These are phyloP conservation scores for Alaudala cheleensis DNA, from an alignment of 2,113 vertebrate genomes.

Conservation along the genomic window DNA sequence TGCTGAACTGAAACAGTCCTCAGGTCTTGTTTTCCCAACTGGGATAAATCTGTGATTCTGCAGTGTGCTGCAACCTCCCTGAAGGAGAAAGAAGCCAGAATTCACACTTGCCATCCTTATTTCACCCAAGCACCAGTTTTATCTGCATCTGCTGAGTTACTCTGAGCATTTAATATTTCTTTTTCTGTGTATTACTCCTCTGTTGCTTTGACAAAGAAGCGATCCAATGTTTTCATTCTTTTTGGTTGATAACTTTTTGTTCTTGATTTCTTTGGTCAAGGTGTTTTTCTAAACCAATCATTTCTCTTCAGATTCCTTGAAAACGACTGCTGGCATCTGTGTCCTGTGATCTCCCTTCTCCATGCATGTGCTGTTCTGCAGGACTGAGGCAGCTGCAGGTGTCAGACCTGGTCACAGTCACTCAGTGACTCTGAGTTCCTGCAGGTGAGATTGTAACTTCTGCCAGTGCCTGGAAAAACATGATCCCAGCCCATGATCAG, in stretches of 20 bases:
- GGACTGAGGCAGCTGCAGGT: not conserved
- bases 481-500: rapidly evolving
- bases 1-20: not conserved
- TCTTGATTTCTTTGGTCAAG: not conserved
- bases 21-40: not conserved
- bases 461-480: not conserved
- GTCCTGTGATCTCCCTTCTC: no score
- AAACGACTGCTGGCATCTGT: rapidly evolving
- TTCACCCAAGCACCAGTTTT: not conserved
- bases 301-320: not conserved
- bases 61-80: not conserved
- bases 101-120: not conserved
- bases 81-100: not conserved
- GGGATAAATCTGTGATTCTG: not conserved
- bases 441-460: not conserved
- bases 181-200: not conserved
- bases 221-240: not conserved
- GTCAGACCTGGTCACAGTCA: rapidly evolving
- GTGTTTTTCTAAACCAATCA: not conserved
- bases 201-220: not conserved
- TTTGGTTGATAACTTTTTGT: not conserved
- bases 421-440: not conserved
- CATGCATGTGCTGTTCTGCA: rapidly evolving
- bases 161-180: not conserved
- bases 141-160: not conserved